Evolutionary conservation across 2,797 vertebrate genomes (phyloP).

Genomic region (Alectoris magna): DNA sequence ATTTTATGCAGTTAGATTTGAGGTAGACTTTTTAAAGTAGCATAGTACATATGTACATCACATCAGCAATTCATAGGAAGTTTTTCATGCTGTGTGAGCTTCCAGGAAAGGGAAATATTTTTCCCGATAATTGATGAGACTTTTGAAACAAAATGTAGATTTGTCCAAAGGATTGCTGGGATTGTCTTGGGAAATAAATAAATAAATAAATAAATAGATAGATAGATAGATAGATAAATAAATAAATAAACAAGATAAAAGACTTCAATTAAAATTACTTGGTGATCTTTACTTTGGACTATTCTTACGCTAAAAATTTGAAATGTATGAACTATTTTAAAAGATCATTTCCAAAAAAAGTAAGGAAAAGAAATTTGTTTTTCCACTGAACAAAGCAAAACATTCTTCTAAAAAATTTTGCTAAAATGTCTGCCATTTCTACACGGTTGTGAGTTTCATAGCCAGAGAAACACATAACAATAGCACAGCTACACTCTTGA

Average conservation of each 20-base stretch:
- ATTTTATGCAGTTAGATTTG: neutral
- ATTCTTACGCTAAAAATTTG: neutral
- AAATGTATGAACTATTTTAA: neutral
- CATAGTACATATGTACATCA: neutral
- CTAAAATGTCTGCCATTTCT: neutral
- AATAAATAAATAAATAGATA: too few species aligned
- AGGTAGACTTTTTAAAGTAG: neutral
- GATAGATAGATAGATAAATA: neutral
- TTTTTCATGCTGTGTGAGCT: neutral
- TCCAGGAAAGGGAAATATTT: neutral
- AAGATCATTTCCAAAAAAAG: neutral
- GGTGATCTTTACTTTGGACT: neutral
- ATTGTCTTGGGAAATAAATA: neutral
- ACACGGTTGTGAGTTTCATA: neutral
- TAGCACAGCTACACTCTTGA: neutral
- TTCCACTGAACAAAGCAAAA: neutral
- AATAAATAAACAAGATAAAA: neutral
- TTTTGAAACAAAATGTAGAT: rapidly evolving
- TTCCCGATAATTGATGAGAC: neutral
- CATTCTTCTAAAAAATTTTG: neutral
- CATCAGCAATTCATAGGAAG: neutral
- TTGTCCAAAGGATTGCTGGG: neutral
- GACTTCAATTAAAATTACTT: neutral
- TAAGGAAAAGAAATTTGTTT: neutral
- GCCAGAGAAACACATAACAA: neutral